Base-by-base conservation (phyloP, 2,113 vertebrate species). In the Apodemus speciosus region DNA sequence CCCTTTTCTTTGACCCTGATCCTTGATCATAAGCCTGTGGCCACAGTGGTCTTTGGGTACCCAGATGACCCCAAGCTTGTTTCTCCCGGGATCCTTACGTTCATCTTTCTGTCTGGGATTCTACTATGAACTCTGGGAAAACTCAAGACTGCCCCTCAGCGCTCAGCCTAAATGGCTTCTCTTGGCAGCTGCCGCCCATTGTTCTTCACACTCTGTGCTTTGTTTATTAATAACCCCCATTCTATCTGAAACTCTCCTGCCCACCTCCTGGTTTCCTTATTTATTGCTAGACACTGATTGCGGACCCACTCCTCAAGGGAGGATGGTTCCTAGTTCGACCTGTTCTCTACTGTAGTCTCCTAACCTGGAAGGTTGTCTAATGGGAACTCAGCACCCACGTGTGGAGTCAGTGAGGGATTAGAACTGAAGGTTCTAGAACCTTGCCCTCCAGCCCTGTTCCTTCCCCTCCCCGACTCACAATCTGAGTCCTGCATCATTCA, bases 141-240 rank as follows among this genome's bases (percentile, higher is more conserved):
- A 81, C 32, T 51, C 30, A 69, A 27, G 40, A 35, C 35, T 58
- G 14, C 88, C 58, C 15, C 79, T 87, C 38, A 69, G 30, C 53
- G 94, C 72, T 94, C 90, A 88, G 51, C 16, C 56, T 87, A 76
- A 56, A 53, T 21, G 72, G 51, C 90, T 40, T 79, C 38, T 90
- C 51, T 77, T 43, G 56, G 40, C 79, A 18, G 80, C 77, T 18
- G 79, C 40, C 75, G 27, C 43, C 32, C 49, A 18, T 89, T 56
- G 46, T 14, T 79, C 51, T 62, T 56, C 7, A 18, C 6, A 35
- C 20, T 40, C 14, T 7, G 0, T 32, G 30, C 38, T 85, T 73
- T 58, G 27, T 95, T 93, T 93, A 68, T 46, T 90, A 6, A 14
- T 9, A 30, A 91, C 38, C n/a, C 66, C 87, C 6, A 85, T 64